These are phyloP conservation scores for Lordiphosa fenestrarum DNA, from an alignment of 2,888 invertebrate species.

Conservation along the genomic window DNA sequence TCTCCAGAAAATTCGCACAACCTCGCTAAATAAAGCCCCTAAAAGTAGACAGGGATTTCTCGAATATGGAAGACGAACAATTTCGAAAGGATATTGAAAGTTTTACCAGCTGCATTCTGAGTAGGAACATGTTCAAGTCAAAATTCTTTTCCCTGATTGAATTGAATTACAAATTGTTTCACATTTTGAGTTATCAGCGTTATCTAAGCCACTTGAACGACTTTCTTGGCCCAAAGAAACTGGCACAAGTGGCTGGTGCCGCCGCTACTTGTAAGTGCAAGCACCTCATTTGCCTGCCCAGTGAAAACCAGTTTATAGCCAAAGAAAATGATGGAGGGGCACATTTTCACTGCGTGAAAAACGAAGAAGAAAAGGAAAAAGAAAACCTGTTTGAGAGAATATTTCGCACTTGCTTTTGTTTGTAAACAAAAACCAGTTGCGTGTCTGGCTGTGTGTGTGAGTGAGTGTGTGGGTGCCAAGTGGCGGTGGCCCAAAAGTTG, in stretches of 20 bases:
- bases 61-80: too few relatives aligned
- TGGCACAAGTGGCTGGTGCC: slow-evolving; percentile 35
- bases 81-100: too few relatives aligned
- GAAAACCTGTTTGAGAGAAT: slow-evolving; percentile 34
- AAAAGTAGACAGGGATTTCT: too few relatives aligned
- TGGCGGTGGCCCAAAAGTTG: not conserved
- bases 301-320: slow-evolving; percentile 45
- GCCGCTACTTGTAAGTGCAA: slow-evolving; percentile 2
- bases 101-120: too few relatives aligned
- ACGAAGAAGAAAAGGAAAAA: slow-evolving; percentile 22
- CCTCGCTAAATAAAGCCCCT: too few relatives aligned
- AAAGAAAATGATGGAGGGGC: slow-evolving; percentile 19
- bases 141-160: too few relatives aligned
- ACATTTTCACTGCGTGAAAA: slow-evolving; percentile 28
- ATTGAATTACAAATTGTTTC: too few relatives aligned
- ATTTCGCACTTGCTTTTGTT: slow-evolving; percentile 56
- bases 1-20: too few relatives aligned
- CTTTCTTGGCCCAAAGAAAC: slow-evolving; percentile 18
- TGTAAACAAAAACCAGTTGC: slow-evolving; percentile 67
- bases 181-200: too few relatives aligned
- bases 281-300: too few relatives aligned
- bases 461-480: slow-evolving; percentile 4
- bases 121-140: too few relatives aligned
- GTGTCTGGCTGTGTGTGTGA: slow-evolving; percentile 1
- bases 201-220: too few relatives aligned